These are phyloP conservation scores for Eulithis testata DNA, from an alignment of 2,888 invertebrate species.

Conservation along the genomic window DNA sequence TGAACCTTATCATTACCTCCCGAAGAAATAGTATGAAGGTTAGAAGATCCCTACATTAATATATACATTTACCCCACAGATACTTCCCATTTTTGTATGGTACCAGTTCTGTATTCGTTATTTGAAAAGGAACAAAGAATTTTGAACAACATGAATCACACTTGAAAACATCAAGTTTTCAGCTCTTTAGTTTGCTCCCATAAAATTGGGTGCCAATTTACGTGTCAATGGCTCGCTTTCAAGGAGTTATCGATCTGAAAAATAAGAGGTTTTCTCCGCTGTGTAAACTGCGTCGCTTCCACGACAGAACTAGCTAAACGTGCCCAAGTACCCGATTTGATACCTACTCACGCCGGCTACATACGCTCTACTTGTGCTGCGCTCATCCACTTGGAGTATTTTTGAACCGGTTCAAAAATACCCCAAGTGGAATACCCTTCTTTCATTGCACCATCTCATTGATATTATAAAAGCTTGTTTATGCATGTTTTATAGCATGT, in stretches of 20 bases:
- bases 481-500: neutral
- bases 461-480: neutral
- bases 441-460: slow-evolving; percentile 63
- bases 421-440: slow-evolving; percentile 52
- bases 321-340: slow-evolving; percentile 68
- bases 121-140: neutral
- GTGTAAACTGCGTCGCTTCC: slow-evolving; percentile 66
- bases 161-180: neutral
- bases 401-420: too few species aligned
- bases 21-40: too few species aligned
- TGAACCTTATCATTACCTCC: too few species aligned
- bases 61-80: too few species aligned
- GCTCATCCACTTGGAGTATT: slow-evolving; percentile 53
- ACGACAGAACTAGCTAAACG: slow-evolving; percentile 65
- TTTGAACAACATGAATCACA: neutral
- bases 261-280: slow-evolving; percentile 74
- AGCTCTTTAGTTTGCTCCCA: slow-evolving; percentile 14
- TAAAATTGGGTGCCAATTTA: slow-evolving; percentile 46
- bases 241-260: slow-evolving; percentile 73
- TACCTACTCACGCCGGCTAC: slow-evolving; percentile 35
- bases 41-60: too few species aligned
- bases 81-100: too few species aligned
- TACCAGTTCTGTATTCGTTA: too few species aligned
- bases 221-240: slow-evolving; percentile 69
- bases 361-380: slow-evolving; percentile 30